Evolutionary conservation across 2,797 vertebrate genomes (phyloP).

Genomic region (Neostethus bicornis): DNA sequence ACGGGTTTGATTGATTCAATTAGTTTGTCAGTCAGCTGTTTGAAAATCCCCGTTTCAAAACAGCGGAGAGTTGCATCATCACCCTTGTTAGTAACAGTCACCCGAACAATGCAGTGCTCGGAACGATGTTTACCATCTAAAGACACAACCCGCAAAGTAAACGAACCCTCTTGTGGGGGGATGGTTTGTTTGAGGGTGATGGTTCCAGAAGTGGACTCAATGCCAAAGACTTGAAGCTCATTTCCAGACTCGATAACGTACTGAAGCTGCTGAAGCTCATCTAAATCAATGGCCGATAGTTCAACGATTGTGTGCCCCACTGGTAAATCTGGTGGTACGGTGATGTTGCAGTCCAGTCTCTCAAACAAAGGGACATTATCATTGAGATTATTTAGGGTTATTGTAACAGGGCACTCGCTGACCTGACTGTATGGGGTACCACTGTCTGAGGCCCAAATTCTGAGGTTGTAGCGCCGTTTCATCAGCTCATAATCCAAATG

Average conservation of each 20-base stretch:
- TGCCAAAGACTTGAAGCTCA: conserved; percentile 85
- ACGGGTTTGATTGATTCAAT: conserved; percentile 87
- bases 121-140: conserved; percentile 89
- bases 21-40: conserved; percentile 87
- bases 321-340: conserved; percentile 81
- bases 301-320: conserved; percentile 79
- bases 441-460: conserved; percentile 92
- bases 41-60: conserved; percentile 87
- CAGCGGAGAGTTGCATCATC: conserved; percentile 80
- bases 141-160: conserved; percentile 86
- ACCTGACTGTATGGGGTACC: conserved; percentile 90
- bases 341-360: conserved; percentile 87
- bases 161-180: conserved; percentile 72
- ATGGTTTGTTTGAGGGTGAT: conserved; percentile 82
- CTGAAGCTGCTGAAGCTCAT: conserved; percentile 90
- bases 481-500: conserved; percentile 94
- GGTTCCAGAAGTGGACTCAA: conserved; percentile 86
- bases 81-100: conserved; percentile 82
- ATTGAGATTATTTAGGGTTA: conserved; percentile 91
- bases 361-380: conserved; percentile 94
- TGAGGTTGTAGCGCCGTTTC: conserved; percentile 89
- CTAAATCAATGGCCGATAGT: conserved; percentile 90
- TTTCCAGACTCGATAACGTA: conserved; percentile 91
- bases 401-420: conserved; percentile 86
- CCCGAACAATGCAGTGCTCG: conserved; percentile 83